Percentiles rank a stretch among this genome's conserved stretches.
phyloP scores from a whole-genome alignment of 2,113 vertebrate genomes.

The Hyperopisus bebe region DNA sequence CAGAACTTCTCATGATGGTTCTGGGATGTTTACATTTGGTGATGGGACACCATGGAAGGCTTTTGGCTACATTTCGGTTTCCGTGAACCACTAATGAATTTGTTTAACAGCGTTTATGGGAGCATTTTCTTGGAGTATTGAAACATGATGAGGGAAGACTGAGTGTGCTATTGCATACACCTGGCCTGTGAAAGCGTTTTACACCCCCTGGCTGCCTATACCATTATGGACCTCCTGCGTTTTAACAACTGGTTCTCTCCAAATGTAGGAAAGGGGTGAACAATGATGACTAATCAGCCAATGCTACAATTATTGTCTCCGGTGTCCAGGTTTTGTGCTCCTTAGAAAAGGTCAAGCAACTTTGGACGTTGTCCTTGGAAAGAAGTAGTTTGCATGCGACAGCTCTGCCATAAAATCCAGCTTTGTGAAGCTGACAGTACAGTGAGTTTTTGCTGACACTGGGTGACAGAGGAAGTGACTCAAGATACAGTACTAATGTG shows the following conservation, averaged over 20 bases:
- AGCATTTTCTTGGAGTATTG: not conserved
- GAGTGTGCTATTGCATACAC: not conserved
- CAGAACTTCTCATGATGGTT: not conserved
- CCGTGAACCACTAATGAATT: not conserved
- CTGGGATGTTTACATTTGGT: not conserved
- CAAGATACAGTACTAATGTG: no score
- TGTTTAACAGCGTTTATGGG: not conserved
- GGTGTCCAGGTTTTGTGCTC: no score
- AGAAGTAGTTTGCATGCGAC: no score
- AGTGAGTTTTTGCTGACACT: no score
- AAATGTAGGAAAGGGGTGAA: not conserved
- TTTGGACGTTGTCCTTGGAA: no score
- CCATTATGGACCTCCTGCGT: not conserved
- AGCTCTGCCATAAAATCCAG: no score
- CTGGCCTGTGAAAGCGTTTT: not conserved
- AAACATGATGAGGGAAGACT: not conserved
- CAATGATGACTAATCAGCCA: not conserved
- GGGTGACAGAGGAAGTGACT: no score
- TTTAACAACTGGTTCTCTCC: not conserved
- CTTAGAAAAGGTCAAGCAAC: no score
- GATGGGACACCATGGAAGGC: not conserved
- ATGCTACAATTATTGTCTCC: no score
- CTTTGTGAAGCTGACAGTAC: no score
- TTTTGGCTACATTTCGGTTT: not conserved
- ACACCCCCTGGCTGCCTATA: not conserved